Conservation (phyloP, 2,888 invertebrate genomes). For the Caenorhabditis auriculariae region DNA sequence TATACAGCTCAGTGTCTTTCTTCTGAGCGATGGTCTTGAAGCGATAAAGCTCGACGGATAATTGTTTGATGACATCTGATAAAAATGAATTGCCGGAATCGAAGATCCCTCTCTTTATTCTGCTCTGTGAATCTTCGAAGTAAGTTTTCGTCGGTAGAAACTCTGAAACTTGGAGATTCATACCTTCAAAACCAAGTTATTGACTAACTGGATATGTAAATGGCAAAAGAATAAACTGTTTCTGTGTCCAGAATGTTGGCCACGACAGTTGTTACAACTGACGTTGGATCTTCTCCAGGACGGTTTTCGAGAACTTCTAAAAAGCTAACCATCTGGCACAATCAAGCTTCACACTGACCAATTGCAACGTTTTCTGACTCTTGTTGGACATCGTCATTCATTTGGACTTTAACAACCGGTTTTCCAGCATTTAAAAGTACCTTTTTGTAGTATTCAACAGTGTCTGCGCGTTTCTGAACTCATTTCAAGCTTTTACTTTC, state of each 20-base stretch:
- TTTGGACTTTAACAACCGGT: conserved; percentile 19
- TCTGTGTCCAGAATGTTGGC: conserved; percentile 38
- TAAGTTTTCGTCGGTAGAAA: conserved; percentile 27
- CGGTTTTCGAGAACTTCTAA: conserved; percentile 42
- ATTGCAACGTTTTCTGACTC: too few relatives aligned
- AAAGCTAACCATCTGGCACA: conserved; percentile 1
- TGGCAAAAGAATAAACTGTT: conserved; percentile 39
- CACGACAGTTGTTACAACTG: conserved; percentile 29
- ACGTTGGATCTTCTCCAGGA: conserved; percentile 8
- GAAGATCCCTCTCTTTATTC: conserved; percentile 1
- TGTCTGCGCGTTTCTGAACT: conserved; percentile 52
- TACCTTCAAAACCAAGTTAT: neutral
- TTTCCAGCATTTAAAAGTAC: conserved; percentile 42
- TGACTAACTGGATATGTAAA: conserved; percentile 47
- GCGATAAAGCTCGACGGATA: conserved; percentile 37
- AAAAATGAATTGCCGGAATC: conserved; percentile 19
- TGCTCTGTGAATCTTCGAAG: conserved; percentile 15
- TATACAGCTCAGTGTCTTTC: neutral
- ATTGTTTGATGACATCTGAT: conserved; percentile 34
- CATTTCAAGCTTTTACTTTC: neutral
- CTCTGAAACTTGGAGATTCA: conserved; percentile 17
- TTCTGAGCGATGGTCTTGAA: conserved; percentile 12
- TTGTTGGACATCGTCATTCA: conserved; percentile 21
- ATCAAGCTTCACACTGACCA: too few relatives aligned
- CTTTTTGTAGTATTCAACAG: conserved; percentile 50